Percentiles rank a stretch among this genome's conserved stretches.
These are phyloP conservation scores for Myotis vivesi DNA, from an alignment of 2,797 vertebrate genomes.

Conservation along the genomic window DNA sequence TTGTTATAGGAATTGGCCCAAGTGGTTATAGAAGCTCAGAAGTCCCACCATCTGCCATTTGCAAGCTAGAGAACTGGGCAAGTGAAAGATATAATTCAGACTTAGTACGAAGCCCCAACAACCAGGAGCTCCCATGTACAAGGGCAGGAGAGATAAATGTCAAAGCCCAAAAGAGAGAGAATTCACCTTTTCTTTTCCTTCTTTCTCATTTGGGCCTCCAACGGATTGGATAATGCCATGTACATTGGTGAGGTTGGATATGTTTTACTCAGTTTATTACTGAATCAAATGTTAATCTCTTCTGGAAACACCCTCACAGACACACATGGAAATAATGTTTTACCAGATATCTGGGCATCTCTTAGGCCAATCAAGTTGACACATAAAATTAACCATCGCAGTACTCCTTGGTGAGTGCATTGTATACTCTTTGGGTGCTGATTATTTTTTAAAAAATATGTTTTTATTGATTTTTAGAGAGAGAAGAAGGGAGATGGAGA, in stretches of 20 bases:
- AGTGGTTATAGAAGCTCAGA: not conserved
- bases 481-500: too few species aligned
- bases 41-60: not conserved
- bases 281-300: not conserved
- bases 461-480: too few species aligned
- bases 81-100: not conserved
- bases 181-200: not conserved
- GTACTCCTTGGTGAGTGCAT: not conserved
- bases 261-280: not conserved
- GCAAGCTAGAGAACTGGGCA: not conserved
- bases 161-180: not conserved
- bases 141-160: not conserved
- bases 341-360: not conserved
- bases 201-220: not conserved
- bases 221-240: not conserved
- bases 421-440: not conserved
- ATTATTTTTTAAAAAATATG: not conserved
- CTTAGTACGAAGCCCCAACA: not conserved
- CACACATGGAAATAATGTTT: not conserved
- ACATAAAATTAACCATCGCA: not conserved
- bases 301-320: not conserved
- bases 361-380: not conserved
- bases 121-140: not conserved
- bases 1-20: not conserved
- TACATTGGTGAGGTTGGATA: not conserved